Base-by-base conservation (phyloP, 2,113 vertebrate genomes). In the Ptychochromis oligacanthus region DNA sequence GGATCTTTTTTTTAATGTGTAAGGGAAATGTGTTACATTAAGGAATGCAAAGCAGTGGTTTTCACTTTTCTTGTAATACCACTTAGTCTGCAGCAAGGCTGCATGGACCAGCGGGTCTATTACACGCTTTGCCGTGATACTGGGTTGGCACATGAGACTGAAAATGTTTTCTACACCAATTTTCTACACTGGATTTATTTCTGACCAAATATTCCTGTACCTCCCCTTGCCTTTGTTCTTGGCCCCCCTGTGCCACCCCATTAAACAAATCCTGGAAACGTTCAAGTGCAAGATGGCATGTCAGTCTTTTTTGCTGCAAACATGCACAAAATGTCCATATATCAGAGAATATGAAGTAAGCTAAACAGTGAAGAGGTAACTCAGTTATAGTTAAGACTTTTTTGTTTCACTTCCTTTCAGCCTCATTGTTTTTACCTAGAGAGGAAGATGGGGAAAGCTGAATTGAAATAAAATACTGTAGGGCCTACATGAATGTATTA, bases 241-340 rank as follows among this genome's bases (percentile, higher is more conserved):
- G 15, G 17, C 4, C 1, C 9, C 17, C 9, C 28, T 20, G 9
- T n/a, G 54, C 54, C 20, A 55, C 54, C 54, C 54, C 3, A 2
- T n/a, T 11, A 55, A 9, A 55, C n/a, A 55, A n/a, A n/a, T n/a
- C 54, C 8, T 55, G 20, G 54, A 55, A 55, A 55, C 20, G 54
- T n/a, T n/a, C 4, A n/a, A n/a, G 17, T n/a, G n/a, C 20, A 55
- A 2, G 9, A 4, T 55, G 54, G 2, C 9, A n/a, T n/a, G n/a
- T n/a, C n/a, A n/a, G n/a, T 14, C 14, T 14, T 0, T 14, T 57
- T 57, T 31, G 15, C 26, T 31, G 26, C 7, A 26, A 4, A 2
- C 13, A 15, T 60, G 26, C 15, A 3, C 8, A 60, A 60, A 60
- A 2, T 31, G 15, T 31, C 1, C 14, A 31, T 31, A 31, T 59